A percentile compares a stretch with the other conserved stretches of the same genome.
Evolutionary conservation across 2,888 invertebrate genomes (phyloP).

Genomic region (Nesidiocoris tenuis): DNA sequence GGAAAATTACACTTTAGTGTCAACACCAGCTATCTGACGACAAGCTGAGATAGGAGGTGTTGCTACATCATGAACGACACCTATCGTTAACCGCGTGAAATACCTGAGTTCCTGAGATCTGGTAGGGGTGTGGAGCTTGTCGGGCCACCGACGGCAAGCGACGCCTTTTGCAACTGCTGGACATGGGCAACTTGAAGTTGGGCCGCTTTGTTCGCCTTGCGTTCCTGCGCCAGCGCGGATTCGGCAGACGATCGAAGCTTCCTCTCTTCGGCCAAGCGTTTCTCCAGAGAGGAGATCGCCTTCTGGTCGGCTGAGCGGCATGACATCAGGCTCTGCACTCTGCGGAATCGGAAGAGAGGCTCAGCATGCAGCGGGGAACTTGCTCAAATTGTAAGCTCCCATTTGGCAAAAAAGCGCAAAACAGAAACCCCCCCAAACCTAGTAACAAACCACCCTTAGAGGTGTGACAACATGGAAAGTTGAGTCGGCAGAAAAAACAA

Average conservation of each 20-base stretch:
- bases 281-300: slow-evolving; percentile 70
- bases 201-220: slow-evolving; percentile 64
- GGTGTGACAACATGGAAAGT: no score
- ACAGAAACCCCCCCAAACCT: no score
- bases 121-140: slow-evolving; percentile 33
- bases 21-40: neutral
- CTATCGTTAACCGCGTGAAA: no score
- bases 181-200: slow-evolving; percentile 53
- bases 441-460: no score
- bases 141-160: slow-evolving; percentile 36
- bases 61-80: neutral
- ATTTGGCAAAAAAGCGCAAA: no score
- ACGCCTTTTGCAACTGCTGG: slow-evolving; percentile 39
- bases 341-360: neutral
- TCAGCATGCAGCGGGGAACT: no score
- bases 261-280: slow-evolving; percentile 78
- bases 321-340: slow-evolving; percentile 66
- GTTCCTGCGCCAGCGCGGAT: slow-evolving; percentile 61
- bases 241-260: slow-evolving; percentile 73
- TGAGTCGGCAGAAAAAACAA: no score
- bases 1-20: neutral
- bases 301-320: slow-evolving; percentile 77
- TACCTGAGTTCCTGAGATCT: slow-evolving; percentile 27
- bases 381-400: no score
- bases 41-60: neutral